Conservation (phyloP, 2,113 vertebrate genomes). For the Patagioenas fasciata region DNA sequence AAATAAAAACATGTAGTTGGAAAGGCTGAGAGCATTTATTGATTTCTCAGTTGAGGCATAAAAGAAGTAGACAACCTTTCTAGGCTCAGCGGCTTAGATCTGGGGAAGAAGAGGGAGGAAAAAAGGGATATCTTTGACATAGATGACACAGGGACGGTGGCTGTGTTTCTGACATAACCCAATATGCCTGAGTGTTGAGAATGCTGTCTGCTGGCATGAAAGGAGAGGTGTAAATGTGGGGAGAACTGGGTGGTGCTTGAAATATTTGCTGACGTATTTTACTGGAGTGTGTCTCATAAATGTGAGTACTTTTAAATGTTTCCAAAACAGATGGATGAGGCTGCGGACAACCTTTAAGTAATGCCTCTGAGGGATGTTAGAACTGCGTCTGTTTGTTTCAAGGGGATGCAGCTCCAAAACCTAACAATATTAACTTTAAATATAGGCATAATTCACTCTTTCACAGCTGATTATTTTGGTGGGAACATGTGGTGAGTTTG, state of each 20-base stretch:
- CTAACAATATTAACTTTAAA: constrained; percentile 9
- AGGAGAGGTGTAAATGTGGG: not conserved
- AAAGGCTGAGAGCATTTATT: constrained; percentile 27
- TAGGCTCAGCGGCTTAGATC: not conserved
- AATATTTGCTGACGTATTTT: not conserved
- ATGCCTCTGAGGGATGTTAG: not conserved
- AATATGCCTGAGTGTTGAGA: not conserved
- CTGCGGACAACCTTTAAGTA: not conserved
- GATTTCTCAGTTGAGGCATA: constrained; percentile 30
- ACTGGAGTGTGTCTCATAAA: not conserved
- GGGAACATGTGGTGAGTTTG: not conserved
- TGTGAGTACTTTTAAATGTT: not conserved
- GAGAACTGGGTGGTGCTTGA: not conserved
- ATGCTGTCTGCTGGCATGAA: not conserved
- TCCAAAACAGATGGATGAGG: not conserved
- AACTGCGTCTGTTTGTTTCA: not conserved
- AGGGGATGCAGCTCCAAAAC: not conserved
- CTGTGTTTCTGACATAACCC: not conserved
- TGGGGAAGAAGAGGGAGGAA: not conserved
- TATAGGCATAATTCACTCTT: not conserved
- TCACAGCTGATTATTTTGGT: constrained; percentile 6
- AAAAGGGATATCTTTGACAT: not conserved
- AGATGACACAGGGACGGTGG: not conserved
- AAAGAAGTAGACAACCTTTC: constrained; percentile 33
- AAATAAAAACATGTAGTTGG: constrained; percentile 37